A percentile compares a stretch with the other conserved stretches of the same genome.
phyloP scores from a whole-genome alignment of 2,888 invertebrate genomes.

The Plagodis pulveraria region DNA sequence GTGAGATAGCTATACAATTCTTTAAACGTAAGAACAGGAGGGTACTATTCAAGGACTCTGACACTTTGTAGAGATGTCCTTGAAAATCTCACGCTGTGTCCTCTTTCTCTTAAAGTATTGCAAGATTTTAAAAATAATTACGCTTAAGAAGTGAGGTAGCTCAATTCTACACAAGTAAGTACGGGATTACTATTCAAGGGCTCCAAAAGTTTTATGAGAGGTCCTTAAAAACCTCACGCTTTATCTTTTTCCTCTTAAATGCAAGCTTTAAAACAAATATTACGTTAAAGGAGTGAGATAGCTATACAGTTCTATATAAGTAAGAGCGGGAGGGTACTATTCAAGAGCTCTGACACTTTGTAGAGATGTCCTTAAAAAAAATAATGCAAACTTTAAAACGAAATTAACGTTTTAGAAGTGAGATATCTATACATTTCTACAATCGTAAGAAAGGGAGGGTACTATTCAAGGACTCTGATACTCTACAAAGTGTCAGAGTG shows the following conservation, averaged over 20 bases:
- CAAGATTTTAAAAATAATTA: too few relatives aligned
- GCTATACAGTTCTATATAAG: too few relatives aligned
- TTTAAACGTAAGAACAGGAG: background rate
- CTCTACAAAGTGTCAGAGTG: conserved; percentile 83
- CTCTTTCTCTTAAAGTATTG: conserved; percentile 86
- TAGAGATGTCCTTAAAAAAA: conserved; percentile 86
- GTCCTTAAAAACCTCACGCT: conserved; percentile 68
- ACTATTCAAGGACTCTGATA: too few relatives aligned
- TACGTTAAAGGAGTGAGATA: too few relatives aligned
- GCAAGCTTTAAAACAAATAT: conserved; percentile 39
- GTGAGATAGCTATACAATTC: too few relatives aligned
- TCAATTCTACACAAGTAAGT: too few relatives aligned
- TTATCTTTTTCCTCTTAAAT: conserved; percentile 82
- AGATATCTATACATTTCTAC: too few relatives aligned
- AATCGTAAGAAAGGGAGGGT: too few relatives aligned
- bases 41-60: conserved; percentile 65
- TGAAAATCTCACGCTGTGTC: conserved; percentile 75
- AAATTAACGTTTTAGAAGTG: too few relatives aligned
- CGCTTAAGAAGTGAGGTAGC: too few relatives aligned
- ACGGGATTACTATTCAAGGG: too few relatives aligned
- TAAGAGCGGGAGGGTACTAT: conserved; percentile 23
- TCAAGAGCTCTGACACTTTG: conserved; percentile 75
- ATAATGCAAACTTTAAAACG: too few relatives aligned
- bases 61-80: conserved; percentile 77
- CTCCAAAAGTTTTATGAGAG: conserved; percentile 72